Evolutionary conservation across 2,797 vertebrate genomes (phyloP), one percentile per base, ranked within the genome.

Genomic region (Setipinna tenuifilis): DNA sequence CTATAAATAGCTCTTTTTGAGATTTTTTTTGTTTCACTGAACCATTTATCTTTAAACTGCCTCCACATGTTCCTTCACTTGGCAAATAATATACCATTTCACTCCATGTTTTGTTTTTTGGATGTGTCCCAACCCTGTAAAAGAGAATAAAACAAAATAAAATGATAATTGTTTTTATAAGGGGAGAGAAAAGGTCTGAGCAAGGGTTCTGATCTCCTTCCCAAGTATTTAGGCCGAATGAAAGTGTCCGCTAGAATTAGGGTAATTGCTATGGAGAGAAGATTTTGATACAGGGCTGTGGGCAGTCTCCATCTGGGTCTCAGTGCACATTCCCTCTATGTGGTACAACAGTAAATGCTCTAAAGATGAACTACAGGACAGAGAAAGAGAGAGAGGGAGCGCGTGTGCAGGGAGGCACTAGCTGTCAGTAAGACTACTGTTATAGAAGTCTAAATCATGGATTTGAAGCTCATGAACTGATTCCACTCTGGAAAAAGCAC

Each of bases 161-260:
- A 86, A 88, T 88, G 87, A 88, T 90, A 86, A 88, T 88, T 81
- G 65, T 90, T 90, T 91, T 89, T 90, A 89, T 85, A 85, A 89
- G 88, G 81, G 84, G 83, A 44, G 71, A 78, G 68, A 85, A 88
- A 87, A 83, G 86, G 87, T 89, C 84, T 84, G 83, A 86, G n/a
- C 83, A 86, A 87, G 78, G 71, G 83, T 86, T 89, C 86, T 89
- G 86, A 87, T 90, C 84, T 89, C 59, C 88, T 89, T 88, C 88
- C 86, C 87, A 87, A 88, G 87, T 83, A 62, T 68, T 86, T 87
- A 83, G 87, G 23, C 87, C 71, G 84, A 87, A 86, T 90, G 85
- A 87, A 87, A 81, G 85, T 83, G 80, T 85, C 87, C 48, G 44
- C 61, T 71, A 85, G 83, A 86, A 90, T 88, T 87, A 87, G 83